Conservation (phyloP, 2,113 vertebrate species). For the Crypturellus undulatus region DNA sequence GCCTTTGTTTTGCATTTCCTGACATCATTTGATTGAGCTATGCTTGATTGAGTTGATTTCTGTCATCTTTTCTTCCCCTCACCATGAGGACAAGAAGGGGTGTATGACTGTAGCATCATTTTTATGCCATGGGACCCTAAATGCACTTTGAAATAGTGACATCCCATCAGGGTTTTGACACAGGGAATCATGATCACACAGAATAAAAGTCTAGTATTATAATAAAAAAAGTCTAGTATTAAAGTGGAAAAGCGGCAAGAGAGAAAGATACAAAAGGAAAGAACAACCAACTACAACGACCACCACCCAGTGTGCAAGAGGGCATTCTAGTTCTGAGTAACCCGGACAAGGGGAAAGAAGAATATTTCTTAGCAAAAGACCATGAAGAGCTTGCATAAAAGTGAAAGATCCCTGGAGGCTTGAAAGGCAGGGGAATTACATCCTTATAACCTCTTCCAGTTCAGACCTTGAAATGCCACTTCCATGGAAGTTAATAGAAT, state of each 20-base stretch:
- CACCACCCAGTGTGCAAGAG: background rate
- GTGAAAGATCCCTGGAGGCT: background rate
- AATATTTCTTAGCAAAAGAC: background rate
- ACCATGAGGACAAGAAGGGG: background rate
- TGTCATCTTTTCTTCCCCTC: background rate
- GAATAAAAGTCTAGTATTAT: background rate
- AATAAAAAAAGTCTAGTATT: background rate
- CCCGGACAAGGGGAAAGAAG: background rate
- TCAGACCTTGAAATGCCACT: background rate
- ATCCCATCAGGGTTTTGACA: background rate
- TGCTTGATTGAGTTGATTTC: slow-evolving; percentile 13
- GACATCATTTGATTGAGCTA: background rate
- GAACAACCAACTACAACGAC: background rate
- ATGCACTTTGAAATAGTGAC: background rate
- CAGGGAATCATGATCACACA: background rate
- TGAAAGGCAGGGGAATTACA: background rate
- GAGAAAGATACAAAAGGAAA: background rate
- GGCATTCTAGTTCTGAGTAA: background rate
- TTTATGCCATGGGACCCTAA: background rate
- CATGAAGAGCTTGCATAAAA: background rate
- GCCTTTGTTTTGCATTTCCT: background rate
- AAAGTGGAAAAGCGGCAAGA: background rate
- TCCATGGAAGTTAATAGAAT: background rate
- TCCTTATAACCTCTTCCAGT: background rate
- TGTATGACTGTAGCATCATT: background rate